These are phyloP conservation scores for Gymnocypris eckloni DNA, from an alignment of 2,797 vertebrate genomes.

Conservation along the genomic window DNA sequence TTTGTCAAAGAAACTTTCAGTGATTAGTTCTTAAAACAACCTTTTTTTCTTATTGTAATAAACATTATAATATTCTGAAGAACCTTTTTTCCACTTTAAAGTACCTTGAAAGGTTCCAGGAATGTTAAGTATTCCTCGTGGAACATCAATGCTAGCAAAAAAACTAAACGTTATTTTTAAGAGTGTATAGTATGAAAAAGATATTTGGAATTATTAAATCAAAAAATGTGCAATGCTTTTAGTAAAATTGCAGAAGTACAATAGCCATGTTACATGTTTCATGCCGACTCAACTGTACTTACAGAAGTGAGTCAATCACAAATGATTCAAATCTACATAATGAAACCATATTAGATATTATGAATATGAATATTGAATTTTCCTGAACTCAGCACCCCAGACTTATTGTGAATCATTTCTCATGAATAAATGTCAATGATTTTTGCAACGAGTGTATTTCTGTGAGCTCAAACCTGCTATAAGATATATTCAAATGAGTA, in stretches of 20 bases:
- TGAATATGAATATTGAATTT: neutral
- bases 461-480: neutral
- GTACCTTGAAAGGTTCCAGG: neutral
- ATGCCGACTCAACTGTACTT: neutral
- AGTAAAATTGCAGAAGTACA: neutral
- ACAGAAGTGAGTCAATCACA: neutral
- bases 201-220: neutral
- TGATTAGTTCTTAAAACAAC: neutral
- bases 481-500: slow-evolving; percentile 7
- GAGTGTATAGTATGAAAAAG: neutral
- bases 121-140: neutral
- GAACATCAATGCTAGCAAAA: neutral
- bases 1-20: neutral
- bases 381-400: neutral
- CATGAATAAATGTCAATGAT: neutral
- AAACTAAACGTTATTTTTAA: neutral
- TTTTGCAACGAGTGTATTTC: neutral
- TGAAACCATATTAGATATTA: neutral
- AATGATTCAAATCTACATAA: neutral
- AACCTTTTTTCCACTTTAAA: neutral
- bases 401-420: neutral
- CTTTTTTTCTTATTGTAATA: neutral
- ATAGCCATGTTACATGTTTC: neutral
- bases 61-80: neutral
- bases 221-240: neutral